Evolutionary conservation across 2,113 vertebrate genomes (phyloP), one percentile per base, ranked within the genome.

Genomic region (Heterotilapia buettikoferi): DNA sequence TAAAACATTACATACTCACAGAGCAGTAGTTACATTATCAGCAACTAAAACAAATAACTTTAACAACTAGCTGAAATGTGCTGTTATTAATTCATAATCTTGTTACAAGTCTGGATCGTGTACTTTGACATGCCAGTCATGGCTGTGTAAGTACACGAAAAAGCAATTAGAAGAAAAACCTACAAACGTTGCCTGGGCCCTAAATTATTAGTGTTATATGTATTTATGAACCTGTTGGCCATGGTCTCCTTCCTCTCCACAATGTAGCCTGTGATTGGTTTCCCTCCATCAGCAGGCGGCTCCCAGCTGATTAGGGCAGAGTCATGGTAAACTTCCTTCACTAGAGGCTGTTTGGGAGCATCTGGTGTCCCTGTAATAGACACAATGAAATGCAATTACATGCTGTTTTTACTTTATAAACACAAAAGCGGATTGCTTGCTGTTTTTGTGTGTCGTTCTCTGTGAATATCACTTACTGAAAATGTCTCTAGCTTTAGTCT

Each of bases 201-300:
- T 47, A 47, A 26, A 47, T 18, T 10, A 6, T 73, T 76, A 2
- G 6, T 53, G 40, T 5, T 24, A 92, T 91, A 95, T 73, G 88
- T 88, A 96, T 97, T 76, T 31, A 76, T 50, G 43, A 50, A 99
- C 96, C 97, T 96, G 85, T 97, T 98, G 91, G 98, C 96, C 98
- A 97, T 99, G 36, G 99, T 99, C 96, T 99, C 99, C 84, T 98
- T 99, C 96, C 97, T 99, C 95, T 99, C 98, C 73, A 99, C 94
- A 50, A 99, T 98, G 76, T 99, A 99, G 89, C 97, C 97, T 85
- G 97, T 98, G 94, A 99, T 99, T 78, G 99, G 99, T 85, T 99
- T 99, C 90, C 99, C 99, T 93, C 99, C 99, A 86, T 99, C 98
- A 29, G 97, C 96, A 38, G 99, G 99, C 29, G 97, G 98, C 71